Percentiles rank a stretch among this genome's conserved stretches.
Conservation (phyloP, 2,888 invertebrate genomes). For the Lutraria lutraria region DNA sequence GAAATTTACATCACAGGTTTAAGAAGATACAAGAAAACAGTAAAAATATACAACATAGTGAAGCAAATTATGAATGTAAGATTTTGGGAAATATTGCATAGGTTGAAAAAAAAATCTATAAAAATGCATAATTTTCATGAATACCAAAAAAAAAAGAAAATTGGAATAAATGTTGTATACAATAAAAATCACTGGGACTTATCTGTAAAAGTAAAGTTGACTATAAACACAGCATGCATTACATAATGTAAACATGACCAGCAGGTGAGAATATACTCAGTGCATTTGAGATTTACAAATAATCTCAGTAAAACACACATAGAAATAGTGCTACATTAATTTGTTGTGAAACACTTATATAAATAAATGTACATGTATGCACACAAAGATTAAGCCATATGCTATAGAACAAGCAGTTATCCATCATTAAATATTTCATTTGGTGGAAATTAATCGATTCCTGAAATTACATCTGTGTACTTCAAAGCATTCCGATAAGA, state of each 20-base stretch:
- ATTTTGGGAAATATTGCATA: background rate
- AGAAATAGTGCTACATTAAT: background rate
- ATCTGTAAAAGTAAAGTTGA: background rate
- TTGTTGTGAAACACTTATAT: background rate
- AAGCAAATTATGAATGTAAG: slow-evolving; percentile 4
- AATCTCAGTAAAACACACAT: background rate
- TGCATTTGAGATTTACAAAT: background rate
- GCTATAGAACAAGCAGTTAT: background rate
- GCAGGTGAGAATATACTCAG: background rate
- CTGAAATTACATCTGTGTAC: background rate
- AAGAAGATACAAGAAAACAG: background rate
- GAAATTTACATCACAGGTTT: background rate
- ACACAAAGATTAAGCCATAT: background rate
- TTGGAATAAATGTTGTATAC: background rate
- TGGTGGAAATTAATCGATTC: background rate
- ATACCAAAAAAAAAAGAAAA: background rate
- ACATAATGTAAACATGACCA: background rate
- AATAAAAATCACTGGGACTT: background rate
- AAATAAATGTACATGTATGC: too few relatives aligned
- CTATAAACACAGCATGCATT: background rate
- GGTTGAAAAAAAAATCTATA: background rate
- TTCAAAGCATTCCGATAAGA: background rate
- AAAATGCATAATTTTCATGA: background rate
- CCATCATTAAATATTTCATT: background rate
- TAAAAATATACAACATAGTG: background rate